Conservation (phyloP, 2,113 vertebrate species). For the Chloroceryle aenea region DNA sequence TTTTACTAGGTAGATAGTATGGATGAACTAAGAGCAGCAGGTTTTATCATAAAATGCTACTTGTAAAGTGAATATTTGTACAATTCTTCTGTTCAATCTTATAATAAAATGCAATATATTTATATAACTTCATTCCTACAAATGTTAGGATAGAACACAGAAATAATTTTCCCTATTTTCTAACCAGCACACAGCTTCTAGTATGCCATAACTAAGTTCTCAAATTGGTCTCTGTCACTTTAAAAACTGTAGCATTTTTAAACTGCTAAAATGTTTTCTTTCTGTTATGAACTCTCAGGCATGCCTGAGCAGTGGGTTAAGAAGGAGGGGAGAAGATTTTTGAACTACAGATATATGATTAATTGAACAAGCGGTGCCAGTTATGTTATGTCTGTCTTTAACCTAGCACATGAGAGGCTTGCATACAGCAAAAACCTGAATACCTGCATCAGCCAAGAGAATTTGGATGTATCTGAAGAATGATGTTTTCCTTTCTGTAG, state of each 20-base stretch:
- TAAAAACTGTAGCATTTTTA: background rate
- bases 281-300: background rate
- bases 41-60: background rate
- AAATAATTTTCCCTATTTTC: background rate
- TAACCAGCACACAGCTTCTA: background rate
- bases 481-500: constrained; percentile 32
- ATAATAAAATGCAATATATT: background rate
- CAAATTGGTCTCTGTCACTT: background rate
- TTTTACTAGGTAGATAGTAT: background rate
- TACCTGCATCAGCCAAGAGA: constrained; percentile 1
- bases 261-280: background rate
- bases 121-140: background rate
- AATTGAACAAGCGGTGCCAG: background rate
- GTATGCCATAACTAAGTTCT: background rate
- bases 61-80: background rate
- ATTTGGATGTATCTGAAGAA: background rate
- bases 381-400: constrained; percentile 18
- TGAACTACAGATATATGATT: background rate
- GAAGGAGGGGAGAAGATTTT: background rate
- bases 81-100: background rate
- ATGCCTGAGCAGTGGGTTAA: background rate
- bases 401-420: background rate
- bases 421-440: background rate
- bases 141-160: background rate
- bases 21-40: background rate